Base-by-base conservation (phyloP, 2,797 vertebrate species). In the Muraenolepis orangiensis region DNA sequence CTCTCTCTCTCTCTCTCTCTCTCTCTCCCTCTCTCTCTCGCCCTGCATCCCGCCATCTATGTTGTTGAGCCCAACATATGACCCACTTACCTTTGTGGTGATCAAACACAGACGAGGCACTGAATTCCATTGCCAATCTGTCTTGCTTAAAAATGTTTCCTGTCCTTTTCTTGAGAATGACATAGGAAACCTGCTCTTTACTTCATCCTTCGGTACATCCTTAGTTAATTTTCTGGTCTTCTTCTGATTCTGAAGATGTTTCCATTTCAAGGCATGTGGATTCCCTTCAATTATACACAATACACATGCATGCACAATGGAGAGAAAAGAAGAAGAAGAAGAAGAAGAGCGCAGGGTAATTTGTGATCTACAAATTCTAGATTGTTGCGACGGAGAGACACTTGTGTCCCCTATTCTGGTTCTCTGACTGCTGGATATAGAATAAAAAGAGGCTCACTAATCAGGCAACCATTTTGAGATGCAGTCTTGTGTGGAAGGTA, bases 51-150 rank as follows among this genome's bases (percentile, higher is more conserved):
- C 28, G 31, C 8, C 32, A 32, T 23, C 69, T 36, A 14, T 29
- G 11, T 40, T 26, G 1, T 34, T 29, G n/a, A 14, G 30, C 42
- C 12, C 66, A 28, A 67, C 18, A 31, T 31, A 61, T 6, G 69
- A 12, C n/a, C 57, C 64, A 68, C 92, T 93, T 95, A 96, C 95
- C 95, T 95, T 95, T 95, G 32, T 93, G 94, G 80, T 94, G 95
- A 89, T 95, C 95, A 81, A 96, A 96, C 74, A 95, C 88, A 26
- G 95, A 94, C 0, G 95, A 93, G 69, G 93, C 86, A 88, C 93
- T 94, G 89, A 96, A 96, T 91, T 96, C 95, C 95, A 96, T 96
- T 80, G 77, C 80, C 71, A 36, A 40, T 28, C n/a, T 16, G 40
- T 30, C 57, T 61, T 61, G 23, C 57, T 61, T 23, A 61, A 61